Conservation (phyloP, 1,140 invertebrate genomes). For the Pararge aegeria region DNA sequence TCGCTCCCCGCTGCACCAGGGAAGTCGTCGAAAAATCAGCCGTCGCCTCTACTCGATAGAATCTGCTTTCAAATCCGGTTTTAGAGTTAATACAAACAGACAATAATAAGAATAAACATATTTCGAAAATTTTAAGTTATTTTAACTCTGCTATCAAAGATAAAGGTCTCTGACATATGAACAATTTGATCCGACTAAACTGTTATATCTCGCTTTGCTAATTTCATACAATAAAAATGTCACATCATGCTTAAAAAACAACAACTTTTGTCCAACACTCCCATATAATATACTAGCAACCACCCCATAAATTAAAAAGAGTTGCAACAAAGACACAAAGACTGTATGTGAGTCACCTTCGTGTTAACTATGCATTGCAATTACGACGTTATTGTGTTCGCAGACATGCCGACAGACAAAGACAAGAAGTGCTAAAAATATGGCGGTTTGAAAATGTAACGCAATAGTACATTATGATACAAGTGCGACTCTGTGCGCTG, state of each 20-base stretch:
- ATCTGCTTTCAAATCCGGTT: no score
- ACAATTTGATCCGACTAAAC: no score
- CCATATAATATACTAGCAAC: constrained; percentile 19
- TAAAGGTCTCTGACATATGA: no score
- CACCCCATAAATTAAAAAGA: constrained; percentile 39
- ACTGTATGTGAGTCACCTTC: constrained; percentile 46
- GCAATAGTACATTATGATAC: background rate
- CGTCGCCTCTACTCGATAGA: no score
- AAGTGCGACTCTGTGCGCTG: no score
- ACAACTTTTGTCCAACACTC: constrained; percentile 33
- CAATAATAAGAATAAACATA: no score
- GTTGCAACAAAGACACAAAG: constrained; percentile 50
- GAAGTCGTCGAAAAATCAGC: no score
- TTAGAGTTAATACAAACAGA: no score
- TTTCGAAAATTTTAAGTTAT: no score
- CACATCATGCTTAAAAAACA: constrained; percentile 14
- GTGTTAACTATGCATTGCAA: constrained; percentile 53
- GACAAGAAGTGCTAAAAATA: constrained; percentile 4
- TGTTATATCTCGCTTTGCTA: background rate
- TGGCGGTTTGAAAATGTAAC: background rate
- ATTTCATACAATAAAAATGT: no score
- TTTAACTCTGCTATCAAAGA: no score
- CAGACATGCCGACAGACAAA: constrained; percentile 36
- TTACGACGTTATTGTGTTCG: constrained; percentile 46
- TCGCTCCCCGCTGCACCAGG: no score